phyloP scores from a whole-genome alignment of 2,797 vertebrate species.

The Nannoperca australis region DNA sequence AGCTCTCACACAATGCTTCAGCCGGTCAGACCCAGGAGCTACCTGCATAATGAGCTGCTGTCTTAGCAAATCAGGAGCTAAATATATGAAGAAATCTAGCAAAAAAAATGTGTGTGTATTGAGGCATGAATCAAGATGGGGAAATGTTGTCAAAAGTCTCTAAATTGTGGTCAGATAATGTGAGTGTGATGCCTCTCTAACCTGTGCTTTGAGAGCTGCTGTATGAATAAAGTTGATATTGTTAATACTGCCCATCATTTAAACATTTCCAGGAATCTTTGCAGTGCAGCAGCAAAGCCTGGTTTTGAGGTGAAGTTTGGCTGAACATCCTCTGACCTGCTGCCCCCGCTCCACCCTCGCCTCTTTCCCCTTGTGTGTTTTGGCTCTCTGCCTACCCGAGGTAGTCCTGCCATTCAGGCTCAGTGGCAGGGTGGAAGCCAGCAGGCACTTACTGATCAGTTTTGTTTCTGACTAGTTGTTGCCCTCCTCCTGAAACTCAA shows the following conservation, averaged over 20 bases:
- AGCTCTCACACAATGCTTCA: not conserved
- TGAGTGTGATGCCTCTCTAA: not conserved
- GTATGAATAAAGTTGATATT: not conserved
- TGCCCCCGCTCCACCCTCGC: not conserved
- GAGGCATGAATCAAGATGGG: not conserved
- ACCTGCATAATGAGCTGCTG: not conserved
- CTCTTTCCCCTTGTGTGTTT: slow-evolving; percentile 14
- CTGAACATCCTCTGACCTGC: slow-evolving; percentile 36
- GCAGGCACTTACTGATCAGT: slow-evolving; percentile 4
- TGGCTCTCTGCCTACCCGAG: slow-evolving; percentile 23
- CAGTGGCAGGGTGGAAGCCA: slow-evolving; percentile 14
- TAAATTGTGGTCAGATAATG: not conserved
- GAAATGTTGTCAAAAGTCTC: not conserved
- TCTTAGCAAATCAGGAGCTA: not conserved
- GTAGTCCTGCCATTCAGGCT: slow-evolving; percentile 14
- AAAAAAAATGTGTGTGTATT: no score
- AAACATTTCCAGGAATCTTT: not conserved
- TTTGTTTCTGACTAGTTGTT: not conserved
- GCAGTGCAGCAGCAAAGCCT: slow-evolving; percentile 5
- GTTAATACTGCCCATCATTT: not conserved
- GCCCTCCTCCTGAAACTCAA: not conserved
- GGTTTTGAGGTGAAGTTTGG: slow-evolving; percentile 9
- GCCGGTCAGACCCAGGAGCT: slow-evolving; percentile 3
- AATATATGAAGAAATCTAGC: not conserved
- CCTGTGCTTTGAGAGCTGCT: not conserved